Evolutionary conservation across 2,888 invertebrate genomes (phyloP).

Genomic region (Cetonia aurata): DNA sequence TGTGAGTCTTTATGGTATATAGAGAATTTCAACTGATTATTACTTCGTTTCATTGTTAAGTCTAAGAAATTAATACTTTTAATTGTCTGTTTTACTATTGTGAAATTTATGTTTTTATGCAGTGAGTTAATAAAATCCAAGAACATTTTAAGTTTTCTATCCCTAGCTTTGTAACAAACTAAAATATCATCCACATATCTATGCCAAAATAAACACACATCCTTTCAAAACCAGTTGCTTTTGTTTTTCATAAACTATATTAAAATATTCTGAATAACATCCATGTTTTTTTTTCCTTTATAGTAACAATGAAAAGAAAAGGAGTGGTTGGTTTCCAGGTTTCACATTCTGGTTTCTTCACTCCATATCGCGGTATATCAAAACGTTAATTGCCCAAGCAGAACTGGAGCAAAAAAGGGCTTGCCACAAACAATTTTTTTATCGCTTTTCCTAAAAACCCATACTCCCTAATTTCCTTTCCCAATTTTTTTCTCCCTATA

Average conservation of each 20-base stretch:
- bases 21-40: too few species aligned
- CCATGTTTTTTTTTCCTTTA: constrained; percentile 2
- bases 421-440: constrained; percentile 43
- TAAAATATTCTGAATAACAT: constrained; percentile 3
- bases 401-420: constrained; percentile 41
- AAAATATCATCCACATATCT: too few species aligned
- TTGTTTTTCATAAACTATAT: not conserved
- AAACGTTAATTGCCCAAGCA: constrained; percentile 22
- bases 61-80: too few species aligned
- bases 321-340: constrained; percentile 15
- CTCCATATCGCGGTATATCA: constrained; percentile 34
- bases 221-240: not conserved
- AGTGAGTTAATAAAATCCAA: too few species aligned
- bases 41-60: too few species aligned
- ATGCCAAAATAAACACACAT: too few species aligned
- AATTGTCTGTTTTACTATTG: too few species aligned
- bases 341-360: constrained; percentile 32
- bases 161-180: too few species aligned
- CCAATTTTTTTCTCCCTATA: constrained; percentile 8
- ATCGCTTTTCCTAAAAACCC: constrained; percentile 16
- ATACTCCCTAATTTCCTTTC: constrained; percentile 29
- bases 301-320: constrained; percentile 5
- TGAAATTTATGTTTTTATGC: too few species aligned
- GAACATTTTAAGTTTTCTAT: too few species aligned
- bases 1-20: too few species aligned